Conservation (phyloP, 2,797 vertebrate genomes). For the Phyllotis vaccarum region DNA sequence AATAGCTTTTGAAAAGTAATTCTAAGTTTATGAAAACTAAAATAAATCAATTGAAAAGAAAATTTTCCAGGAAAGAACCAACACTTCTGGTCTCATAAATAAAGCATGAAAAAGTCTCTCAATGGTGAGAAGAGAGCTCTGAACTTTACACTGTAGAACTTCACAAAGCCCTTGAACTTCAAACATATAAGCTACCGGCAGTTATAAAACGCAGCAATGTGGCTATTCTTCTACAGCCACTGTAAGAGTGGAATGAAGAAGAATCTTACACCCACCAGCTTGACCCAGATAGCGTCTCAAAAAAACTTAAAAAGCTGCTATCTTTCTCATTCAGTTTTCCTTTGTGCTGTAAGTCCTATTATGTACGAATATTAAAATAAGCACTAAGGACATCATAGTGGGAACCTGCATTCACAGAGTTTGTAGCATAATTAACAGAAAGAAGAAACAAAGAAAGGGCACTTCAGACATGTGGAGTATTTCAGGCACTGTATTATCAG, state of each 20-base stretch:
- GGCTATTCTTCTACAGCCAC: slow-evolving; percentile 3
- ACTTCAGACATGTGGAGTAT: background rate
- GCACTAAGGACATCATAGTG: background rate
- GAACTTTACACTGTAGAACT: slow-evolving; percentile 53
- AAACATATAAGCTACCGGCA: slow-evolving; percentile 9
- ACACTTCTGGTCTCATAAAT: slow-evolving; percentile 58
- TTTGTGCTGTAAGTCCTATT: background rate
- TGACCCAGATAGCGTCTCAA: slow-evolving; percentile 51
- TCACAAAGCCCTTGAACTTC: slow-evolving; percentile 60
- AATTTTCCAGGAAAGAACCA: slow-evolving; percentile 60
- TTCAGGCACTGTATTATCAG: background rate
- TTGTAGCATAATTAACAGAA: background rate
- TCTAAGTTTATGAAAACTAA: slow-evolving; percentile 74
- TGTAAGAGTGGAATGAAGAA: background rate
- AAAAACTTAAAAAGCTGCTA: background rate
- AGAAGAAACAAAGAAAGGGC: background rate
- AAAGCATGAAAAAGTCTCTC: slow-evolving; percentile 60
- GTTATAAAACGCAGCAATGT: slow-evolving; percentile 14
- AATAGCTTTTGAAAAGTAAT: slow-evolving; percentile 68
- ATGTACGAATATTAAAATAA: background rate
- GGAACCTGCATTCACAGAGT: background rate
- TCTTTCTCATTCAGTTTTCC: background rate
- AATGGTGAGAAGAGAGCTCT: slow-evolving; percentile 52
- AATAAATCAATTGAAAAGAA: slow-evolving; percentile 70
- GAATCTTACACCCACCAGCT: slow-evolving; percentile 3